Conservation (phyloP, 1,140 invertebrate species). For the Zelostemma sp. region DNA sequence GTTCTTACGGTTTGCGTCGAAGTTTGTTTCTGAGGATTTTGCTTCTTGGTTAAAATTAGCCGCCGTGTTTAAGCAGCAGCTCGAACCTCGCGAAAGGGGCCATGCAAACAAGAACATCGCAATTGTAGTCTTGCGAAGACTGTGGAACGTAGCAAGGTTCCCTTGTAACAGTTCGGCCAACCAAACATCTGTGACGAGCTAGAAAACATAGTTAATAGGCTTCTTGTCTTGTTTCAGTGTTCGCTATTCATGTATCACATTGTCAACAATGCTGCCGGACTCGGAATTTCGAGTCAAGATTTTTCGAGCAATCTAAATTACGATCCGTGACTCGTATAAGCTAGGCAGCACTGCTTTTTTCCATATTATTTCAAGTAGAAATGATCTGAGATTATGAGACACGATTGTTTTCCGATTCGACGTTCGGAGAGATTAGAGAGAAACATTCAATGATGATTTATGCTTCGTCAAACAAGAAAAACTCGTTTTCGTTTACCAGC, state of each 20-base stretch:
- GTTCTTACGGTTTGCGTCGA: too few relatives aligned
- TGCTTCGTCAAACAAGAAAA: too few relatives aligned
- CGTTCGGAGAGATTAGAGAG: too few relatives aligned
- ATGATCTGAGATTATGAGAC: background rate
- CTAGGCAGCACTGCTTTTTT: background rate
- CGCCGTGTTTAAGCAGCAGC: conserved; percentile 41
- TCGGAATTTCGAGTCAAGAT: too few relatives aligned
- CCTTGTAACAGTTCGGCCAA: conserved; percentile 72
- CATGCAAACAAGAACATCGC: conserved; percentile 68
- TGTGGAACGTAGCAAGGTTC: conserved; percentile 72
- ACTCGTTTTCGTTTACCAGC: too few relatives aligned
- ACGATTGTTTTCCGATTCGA: background rate
- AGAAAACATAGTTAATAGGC: conserved; percentile 69
- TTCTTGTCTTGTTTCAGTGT: conserved; percentile 19
- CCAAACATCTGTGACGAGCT: conserved; percentile 71
- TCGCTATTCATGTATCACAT: background rate
- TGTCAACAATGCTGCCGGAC: too few relatives aligned
- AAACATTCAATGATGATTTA: too few relatives aligned
- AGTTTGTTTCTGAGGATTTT: background rate
- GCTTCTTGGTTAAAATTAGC: conserved; percentile 9
- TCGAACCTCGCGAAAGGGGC: conserved; percentile 63
- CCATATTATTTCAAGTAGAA: background rate
- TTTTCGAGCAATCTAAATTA: too few relatives aligned
- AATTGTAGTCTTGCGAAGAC: conserved; percentile 68
- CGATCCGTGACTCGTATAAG: too few relatives aligned